A percentile compares a stretch with the other conserved stretches of the same genome.
phyloP scores from a whole-genome alignment of 2,888 invertebrate species.

The Xanthia togata region DNA sequence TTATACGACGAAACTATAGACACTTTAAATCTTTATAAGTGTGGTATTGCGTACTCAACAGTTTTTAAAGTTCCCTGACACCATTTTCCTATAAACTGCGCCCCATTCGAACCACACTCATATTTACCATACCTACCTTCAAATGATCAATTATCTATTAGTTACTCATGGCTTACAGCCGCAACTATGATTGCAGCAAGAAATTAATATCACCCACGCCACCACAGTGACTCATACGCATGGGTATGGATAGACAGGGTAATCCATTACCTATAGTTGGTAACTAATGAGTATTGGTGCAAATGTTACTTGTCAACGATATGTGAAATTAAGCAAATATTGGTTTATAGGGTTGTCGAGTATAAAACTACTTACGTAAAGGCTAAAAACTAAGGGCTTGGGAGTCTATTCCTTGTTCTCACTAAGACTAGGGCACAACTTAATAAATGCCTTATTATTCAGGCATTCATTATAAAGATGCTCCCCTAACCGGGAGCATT shows the following conservation, averaged over 20 bases:
- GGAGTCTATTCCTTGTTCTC: too few relatives aligned
- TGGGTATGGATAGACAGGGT: constrained; percentile 37
- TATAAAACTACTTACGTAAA: not conserved
- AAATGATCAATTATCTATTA: constrained; percentile 69
- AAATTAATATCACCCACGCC: constrained; percentile 76
- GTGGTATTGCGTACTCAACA: not conserved
- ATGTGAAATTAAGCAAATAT: constrained; percentile 49
- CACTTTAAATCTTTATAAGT: too few relatives aligned
- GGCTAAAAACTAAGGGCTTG: too few relatives aligned
- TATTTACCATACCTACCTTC: constrained; percentile 55
- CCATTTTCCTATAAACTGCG: constrained; percentile 14
- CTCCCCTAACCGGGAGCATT: too few relatives aligned
- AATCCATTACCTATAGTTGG: constrained; percentile 55
- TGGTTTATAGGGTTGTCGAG: constrained; percentile 10
- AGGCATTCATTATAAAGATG: not conserved
- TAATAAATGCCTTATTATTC: not conserved
- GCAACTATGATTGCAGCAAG: constrained; percentile 68
- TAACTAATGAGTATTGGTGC: constrained; percentile 61
- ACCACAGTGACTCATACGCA: constrained; percentile 62
- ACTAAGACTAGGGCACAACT: too few relatives aligned
- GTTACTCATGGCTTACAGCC: constrained; percentile 56
- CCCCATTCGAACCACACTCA: constrained; percentile 34
- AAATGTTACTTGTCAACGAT: constrained; percentile 63
- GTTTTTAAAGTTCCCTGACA: not conserved
- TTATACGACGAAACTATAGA: too few relatives aligned